Percentiles rank a stretch among this genome's conserved stretches.
Evolutionary conservation across 2,797 vertebrate species (phyloP).

Genomic region (Spinus olivaceus): DNA sequence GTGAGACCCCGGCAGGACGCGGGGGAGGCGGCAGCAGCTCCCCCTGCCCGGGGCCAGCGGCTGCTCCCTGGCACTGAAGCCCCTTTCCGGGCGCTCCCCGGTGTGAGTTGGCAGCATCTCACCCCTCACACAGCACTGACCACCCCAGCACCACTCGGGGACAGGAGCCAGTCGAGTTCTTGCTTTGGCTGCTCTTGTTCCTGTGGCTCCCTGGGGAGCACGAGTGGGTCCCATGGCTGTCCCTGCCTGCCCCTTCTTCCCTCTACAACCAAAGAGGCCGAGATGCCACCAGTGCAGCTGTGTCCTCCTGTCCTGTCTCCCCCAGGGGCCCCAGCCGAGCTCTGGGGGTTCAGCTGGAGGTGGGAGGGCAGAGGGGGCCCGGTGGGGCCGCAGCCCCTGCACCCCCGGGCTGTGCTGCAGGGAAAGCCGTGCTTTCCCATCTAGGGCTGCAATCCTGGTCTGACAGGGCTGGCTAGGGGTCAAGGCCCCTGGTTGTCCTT

Average conservation of each 20-base stretch:
- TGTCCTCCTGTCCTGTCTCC: background rate
- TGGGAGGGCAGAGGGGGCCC: background rate
- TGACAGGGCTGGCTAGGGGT: fast-evolving
- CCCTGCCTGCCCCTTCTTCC: background rate
- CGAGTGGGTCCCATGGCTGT: fast-evolving
- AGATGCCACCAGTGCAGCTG: background rate
- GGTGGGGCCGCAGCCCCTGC: background rate
- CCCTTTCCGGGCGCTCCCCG: background rate
- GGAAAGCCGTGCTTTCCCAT: background rate
- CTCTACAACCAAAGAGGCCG: constrained; percentile 35
- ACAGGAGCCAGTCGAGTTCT: fast-evolving
- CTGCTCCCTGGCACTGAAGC: background rate
- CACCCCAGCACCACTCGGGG: background rate
- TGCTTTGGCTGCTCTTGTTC: background rate
- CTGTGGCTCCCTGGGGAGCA: background rate
- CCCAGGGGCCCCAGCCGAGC: background rate
- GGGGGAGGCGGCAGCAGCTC: background rate
- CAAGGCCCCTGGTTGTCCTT: background rate
- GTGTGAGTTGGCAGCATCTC: background rate
- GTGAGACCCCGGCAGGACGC: background rate
- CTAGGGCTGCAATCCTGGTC: fast-evolving
- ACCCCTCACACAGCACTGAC: background rate
- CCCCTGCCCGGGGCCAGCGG: background rate
- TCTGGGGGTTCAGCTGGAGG: background rate
- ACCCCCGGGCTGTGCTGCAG: background rate